phyloP scores from a whole-genome alignment of 2,888 invertebrate genomes.

The Apamea epomidion region DNA sequence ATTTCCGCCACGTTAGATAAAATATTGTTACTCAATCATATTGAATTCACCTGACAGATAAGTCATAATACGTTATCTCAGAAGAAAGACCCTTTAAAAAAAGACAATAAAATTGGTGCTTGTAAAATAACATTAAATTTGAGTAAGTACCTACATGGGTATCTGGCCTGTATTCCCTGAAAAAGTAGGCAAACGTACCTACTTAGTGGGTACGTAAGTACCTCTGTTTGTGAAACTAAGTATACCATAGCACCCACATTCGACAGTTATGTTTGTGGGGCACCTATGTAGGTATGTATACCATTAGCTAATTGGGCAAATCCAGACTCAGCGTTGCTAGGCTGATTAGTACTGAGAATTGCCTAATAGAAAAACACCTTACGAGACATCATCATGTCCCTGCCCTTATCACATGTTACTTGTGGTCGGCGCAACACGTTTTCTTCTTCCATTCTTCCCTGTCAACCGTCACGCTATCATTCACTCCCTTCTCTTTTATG shows the following conservation, averaged over 20 bases:
- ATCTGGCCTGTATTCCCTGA: not conserved
- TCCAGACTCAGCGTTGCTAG: not conserved
- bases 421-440: too few species aligned
- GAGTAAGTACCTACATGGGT: too few species aligned
- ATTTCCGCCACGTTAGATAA: conserved; percentile 71
- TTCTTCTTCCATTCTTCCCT: too few species aligned
- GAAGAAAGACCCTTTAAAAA: conserved; percentile 23
- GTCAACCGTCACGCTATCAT: too few species aligned
- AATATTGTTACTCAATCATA: conserved; percentile 67
- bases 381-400: too few species aligned
- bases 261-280: not conserved
- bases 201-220: not conserved
- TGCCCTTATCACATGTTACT: too few species aligned
- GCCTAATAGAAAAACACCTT: not conserved
- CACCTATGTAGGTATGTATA: not conserved
- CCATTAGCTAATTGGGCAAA: not conserved
- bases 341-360: not conserved
- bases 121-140: not conserved
- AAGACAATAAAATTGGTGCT: not conserved
- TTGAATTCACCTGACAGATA: conserved; percentile 26
- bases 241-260: not conserved
- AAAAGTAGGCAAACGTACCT: not conserved
- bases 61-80: conserved; percentile 35
- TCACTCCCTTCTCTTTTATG: too few species aligned
- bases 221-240: not conserved